phyloP scores from a whole-genome alignment of 2,888 invertebrate species.

The Luperina testacea region DNA sequence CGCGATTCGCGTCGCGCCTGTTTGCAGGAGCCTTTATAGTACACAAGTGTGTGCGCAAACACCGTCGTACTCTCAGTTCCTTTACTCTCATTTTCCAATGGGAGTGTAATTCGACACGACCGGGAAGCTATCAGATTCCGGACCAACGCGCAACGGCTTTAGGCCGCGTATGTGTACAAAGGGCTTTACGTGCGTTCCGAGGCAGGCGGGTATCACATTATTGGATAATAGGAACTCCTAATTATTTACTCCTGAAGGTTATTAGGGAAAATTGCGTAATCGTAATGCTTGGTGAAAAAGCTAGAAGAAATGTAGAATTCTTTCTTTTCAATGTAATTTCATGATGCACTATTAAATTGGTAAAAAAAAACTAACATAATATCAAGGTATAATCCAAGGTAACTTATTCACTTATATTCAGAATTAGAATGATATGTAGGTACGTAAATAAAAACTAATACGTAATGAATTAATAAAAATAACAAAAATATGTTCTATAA shows the following conservation, averaged over 20 bases:
- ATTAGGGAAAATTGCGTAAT: background rate
- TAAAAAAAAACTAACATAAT: no score
- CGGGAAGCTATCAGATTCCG: background rate
- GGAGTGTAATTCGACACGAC: background rate
- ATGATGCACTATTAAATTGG: no score
- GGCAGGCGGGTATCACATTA: background rate
- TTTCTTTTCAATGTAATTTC: no score
- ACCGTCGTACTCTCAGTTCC: background rate
- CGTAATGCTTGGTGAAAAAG: background rate
- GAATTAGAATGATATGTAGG: no score
- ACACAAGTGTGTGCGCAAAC: background rate
- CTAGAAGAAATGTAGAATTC: no score
- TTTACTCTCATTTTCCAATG: background rate
- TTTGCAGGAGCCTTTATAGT: no score
- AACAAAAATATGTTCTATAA: no score
- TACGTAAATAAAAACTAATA: no score
- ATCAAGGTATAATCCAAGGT: no score
- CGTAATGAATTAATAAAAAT: no score
- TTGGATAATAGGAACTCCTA: background rate
- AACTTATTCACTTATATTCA: no score
- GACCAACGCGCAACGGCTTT: background rate
- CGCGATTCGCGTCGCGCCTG: no score
- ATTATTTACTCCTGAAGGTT: background rate
- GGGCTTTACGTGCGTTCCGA: background rate
- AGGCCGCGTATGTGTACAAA: background rate